These are phyloP conservation scores for Eciton burchellii DNA, from an alignment of 1,140 invertebrate genomes.

Conservation along the genomic window DNA sequence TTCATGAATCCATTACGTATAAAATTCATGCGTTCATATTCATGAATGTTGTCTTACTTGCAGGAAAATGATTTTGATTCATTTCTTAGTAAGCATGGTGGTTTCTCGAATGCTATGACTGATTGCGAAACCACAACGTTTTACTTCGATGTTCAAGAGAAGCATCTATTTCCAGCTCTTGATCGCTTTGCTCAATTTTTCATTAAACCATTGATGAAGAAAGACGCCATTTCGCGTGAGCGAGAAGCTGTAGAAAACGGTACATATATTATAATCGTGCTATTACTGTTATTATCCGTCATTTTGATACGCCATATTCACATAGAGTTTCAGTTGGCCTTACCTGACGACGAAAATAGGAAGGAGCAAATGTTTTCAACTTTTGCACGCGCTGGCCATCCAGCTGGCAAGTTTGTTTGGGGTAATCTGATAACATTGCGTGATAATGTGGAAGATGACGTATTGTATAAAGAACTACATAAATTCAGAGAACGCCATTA, in stretches of 20 bases:
- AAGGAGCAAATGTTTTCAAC: conserved; percentile 91
- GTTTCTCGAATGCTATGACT: conserved; percentile 93
- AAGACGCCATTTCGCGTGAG: conserved; percentile 94
- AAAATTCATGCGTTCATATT: neutral
- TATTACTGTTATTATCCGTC: neutral
- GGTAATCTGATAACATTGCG: conserved; percentile 93
- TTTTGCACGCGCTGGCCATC: conserved; percentile 89
- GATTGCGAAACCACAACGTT: conserved; percentile 94
- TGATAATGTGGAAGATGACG: conserved; percentile 88
- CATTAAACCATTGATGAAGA: conserved; percentile 93
- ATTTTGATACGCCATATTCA: conserved; percentile 1
- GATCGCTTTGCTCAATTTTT: conserved; percentile 97
- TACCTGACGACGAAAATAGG: conserved; percentile 89
- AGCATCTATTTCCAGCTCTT: conserved; percentile 90
- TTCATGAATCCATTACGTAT: neutral
- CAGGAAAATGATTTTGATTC: conserved; percentile 94
- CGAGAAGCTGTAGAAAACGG: conserved; percentile 97
- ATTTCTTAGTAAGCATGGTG: conserved; percentile 92
- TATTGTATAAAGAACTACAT: conserved; percentile 89
- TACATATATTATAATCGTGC: conserved; percentile 76
- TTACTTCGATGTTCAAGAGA: conserved; percentile 94
- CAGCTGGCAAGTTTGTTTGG: conserved; percentile 93
- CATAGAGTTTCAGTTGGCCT: conserved; percentile 91
- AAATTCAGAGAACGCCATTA: conserved; percentile 94
- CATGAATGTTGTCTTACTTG: conserved; percentile 17